Percentiles rank a stretch among this genome's conserved stretches.
Conservation (phyloP, 1,140 invertebrate genomes). For the Penaeus indicus region DNA sequence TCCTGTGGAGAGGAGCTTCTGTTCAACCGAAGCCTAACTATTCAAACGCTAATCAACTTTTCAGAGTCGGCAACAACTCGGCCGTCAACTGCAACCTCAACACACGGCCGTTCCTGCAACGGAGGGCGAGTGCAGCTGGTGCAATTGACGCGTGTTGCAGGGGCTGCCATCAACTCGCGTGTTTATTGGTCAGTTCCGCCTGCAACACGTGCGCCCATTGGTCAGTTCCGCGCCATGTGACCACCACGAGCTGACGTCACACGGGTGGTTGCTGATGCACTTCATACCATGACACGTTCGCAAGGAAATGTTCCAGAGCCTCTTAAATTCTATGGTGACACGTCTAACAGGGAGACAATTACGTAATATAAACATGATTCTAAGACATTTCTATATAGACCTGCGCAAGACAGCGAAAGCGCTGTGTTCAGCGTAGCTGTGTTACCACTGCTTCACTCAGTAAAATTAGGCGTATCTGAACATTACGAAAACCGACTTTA, state of each 20-base stretch:
- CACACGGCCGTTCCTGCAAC: conserved; percentile 39
- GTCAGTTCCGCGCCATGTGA: conserved; percentile 43
- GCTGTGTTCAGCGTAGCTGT: no score
- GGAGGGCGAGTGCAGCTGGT: conserved; percentile 32
- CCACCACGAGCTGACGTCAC: conserved; percentile 38
- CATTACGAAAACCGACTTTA: no score
- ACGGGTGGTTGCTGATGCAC: conserved; percentile 37
- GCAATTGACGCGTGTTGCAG: conserved; percentile 46
- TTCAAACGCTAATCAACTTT: neutral
- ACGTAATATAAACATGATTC: no score
- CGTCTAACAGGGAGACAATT: no score
- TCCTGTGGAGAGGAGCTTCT: no score
- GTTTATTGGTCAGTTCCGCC: conserved; percentile 49
- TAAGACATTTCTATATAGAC: no score
- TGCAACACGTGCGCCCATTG: conserved; percentile 50
- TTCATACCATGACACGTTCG: neutral
- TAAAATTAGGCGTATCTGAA: no score
- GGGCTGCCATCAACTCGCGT: conserved; percentile 38
- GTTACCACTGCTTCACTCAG: no score
- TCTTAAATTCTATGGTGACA: no score
- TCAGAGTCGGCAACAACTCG: neutral
- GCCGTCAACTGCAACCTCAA: neutral
- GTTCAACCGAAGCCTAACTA: no score
- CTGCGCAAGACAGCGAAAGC: no score
- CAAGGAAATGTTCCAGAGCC: no score